phyloP scores from a whole-genome alignment of 2,888 invertebrate species.

The Pyrrhosoma nymphula region DNA sequence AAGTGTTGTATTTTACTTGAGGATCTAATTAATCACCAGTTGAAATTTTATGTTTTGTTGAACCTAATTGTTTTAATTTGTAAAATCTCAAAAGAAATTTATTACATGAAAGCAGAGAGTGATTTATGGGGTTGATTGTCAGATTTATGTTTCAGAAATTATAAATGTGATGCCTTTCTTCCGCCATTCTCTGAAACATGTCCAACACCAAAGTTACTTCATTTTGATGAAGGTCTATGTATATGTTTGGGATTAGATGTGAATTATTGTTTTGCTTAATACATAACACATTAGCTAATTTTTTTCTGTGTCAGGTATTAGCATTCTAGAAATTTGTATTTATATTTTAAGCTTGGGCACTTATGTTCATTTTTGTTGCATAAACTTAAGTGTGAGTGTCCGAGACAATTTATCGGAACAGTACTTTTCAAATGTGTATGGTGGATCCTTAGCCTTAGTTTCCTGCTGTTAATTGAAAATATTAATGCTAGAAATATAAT shows the following conservation, averaged over 20 bases:
- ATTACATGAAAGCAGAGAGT: slow-evolving; percentile 10
- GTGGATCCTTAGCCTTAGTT: slow-evolving; percentile 54
- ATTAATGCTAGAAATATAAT: slow-evolving; percentile 17
- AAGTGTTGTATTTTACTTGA: slow-evolving; percentile 38
- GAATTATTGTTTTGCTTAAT: slow-evolving; percentile 2
- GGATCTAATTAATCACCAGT: slow-evolving; percentile 7
- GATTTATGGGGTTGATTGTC: slow-evolving; percentile 23
- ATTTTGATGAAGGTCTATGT: slow-evolving; percentile 18
- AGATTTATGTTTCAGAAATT: slow-evolving; percentile 37
- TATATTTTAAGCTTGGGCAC: slow-evolving; percentile 51
- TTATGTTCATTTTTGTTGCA: slow-evolving; percentile 46
- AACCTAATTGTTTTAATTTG: slow-evolving; percentile 23
- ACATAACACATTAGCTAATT: slow-evolving; percentile 15
- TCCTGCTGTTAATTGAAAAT: slow-evolving; percentile 23
- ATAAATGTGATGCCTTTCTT: slow-evolving; percentile 25
- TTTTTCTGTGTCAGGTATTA: slow-evolving; percentile 28
- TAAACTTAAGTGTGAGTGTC: slow-evolving; percentile 24
- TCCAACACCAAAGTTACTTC: slow-evolving; percentile 13
- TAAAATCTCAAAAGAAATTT: neutral
- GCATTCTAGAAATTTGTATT: slow-evolving; percentile 38
- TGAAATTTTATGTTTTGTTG: slow-evolving; percentile 25
- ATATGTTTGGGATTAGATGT: slow-evolving; percentile 9
- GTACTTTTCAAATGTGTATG: slow-evolving; percentile 34
- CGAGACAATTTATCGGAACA: neutral
- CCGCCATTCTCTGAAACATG: slow-evolving; percentile 12